Percentiles rank a stretch among this genome's conserved stretches.
These are phyloP conservation scores for Atta cephalotes DNA, from an alignment of 1,140 invertebrate species.

Conservation along the genomic window DNA sequence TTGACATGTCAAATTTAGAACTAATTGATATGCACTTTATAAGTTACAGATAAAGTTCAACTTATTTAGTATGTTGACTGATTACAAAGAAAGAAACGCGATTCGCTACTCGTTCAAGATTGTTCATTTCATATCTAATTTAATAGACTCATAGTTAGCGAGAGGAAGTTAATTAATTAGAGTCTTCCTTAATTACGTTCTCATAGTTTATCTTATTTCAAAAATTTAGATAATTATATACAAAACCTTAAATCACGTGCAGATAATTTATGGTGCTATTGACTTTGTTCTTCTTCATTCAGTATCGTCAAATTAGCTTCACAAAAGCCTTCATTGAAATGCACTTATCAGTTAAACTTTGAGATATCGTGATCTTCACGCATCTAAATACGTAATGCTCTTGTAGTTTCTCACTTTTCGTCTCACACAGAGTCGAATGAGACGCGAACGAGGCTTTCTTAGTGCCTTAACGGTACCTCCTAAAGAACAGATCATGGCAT, in stretches of 20 bases:
- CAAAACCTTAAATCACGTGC: background rate
- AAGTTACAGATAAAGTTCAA: background rate
- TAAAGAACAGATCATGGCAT: conserved; percentile 60
- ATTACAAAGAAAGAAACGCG: background rate
- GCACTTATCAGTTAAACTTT: conserved; percentile 13
- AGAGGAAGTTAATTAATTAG: background rate
- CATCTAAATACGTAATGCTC: background rate
- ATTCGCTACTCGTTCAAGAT: background rate
- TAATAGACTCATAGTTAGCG: background rate
- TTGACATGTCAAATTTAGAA: background rate
- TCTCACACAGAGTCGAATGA: conserved; percentile 35
- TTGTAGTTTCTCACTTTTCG: conserved; percentile 48
- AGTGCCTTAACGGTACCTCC: conserved; percentile 58
- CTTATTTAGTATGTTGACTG: background rate
- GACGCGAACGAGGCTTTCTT: conserved; percentile 47
- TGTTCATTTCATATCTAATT: background rate
- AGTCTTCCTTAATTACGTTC: background rate
- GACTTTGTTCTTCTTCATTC: conserved; percentile 17
- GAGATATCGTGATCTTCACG: conserved; percentile 22
- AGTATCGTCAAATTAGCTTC: conserved; percentile 25
- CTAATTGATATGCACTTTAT: background rate
- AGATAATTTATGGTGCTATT: conserved; percentile 13
- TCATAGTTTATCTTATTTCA: conserved; percentile 21
- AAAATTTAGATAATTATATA: conserved; percentile 9
- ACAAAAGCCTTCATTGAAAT: background rate